A percentile compares a stretch with the other conserved stretches of the same genome.
Evolutionary conservation across 2,113 vertebrate species (phyloP).

Genomic region (Origma solitaria): DNA sequence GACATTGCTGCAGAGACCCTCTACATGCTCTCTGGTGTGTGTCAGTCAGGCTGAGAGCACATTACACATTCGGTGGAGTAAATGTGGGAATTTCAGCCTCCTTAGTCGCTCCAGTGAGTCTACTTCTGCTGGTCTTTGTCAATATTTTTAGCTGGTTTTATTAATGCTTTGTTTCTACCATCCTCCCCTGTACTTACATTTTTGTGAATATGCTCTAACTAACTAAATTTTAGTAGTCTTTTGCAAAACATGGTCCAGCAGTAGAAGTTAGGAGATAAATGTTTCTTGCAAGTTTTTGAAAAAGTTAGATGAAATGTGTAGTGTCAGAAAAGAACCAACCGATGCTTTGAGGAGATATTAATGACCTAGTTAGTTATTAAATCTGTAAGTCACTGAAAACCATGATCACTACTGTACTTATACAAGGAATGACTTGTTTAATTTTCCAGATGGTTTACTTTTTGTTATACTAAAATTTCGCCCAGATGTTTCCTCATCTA

Average conservation of each 20-base stretch:
- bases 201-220: neutral
- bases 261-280: neutral
- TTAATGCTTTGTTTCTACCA: neutral
- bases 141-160: neutral
- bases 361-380: neutral
- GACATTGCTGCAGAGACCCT: neutral
- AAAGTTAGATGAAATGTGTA: neutral
- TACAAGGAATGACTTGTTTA: neutral
- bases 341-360: neutral
- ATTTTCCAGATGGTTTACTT: neutral
- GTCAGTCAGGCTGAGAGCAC: neutral
- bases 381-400: neutral
- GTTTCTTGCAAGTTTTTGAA: neutral
- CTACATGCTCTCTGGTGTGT: neutral
- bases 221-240: neutral
- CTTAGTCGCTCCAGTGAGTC: accelerated
- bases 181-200: neutral
- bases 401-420: neutral
- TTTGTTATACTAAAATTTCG: neutral
- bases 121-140: neutral
- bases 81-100: neutral
- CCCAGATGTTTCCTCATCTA: neutral
- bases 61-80: neutral
- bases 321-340: neutral
- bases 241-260: neutral